phyloP scores from a whole-genome alignment of 2,888 invertebrate species.

The Ophraella communa region DNA sequence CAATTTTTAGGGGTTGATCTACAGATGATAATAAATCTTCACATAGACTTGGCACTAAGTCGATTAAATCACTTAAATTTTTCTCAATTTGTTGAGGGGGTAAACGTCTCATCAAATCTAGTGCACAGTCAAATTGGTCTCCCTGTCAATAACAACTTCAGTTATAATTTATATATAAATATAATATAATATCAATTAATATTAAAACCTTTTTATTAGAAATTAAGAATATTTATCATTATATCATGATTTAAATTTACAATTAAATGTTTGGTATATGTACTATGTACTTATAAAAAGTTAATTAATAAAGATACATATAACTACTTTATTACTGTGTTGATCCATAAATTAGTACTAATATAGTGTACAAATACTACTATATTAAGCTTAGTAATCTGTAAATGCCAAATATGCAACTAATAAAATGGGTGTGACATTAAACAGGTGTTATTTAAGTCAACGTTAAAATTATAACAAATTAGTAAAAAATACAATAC shows the following conservation, averaged over 20 bases:
- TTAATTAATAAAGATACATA: no score
- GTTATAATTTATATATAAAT: no score
- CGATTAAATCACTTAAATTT: conserved; percentile 96
- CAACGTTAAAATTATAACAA: background rate
- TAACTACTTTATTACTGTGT: background rate
- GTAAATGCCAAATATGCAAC: conserved; percentile 17
- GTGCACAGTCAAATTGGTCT: conserved; percentile 97
- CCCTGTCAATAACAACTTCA: conserved; percentile 68
- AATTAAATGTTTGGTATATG: no score
- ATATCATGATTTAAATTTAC: no score
- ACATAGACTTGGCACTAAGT: conserved; percentile 93
- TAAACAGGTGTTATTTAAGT: conserved; percentile 18
- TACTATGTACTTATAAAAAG: no score
- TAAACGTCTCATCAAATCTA: conserved; percentile 97
- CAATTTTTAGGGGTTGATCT: conserved; percentile 82
- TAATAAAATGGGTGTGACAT: conserved; percentile 28
- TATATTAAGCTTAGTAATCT: background rate
- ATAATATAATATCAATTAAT: no score
- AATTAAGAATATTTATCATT: no score
- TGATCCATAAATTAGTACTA: background rate
- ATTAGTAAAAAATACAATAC: background rate
- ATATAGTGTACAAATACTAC: background rate
- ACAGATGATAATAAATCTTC: conserved; percentile 89
- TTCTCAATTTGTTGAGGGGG: conserved; percentile 99
- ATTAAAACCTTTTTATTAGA: no score